Evolutionary conservation across 2,113 vertebrate genomes (phyloP), one percentile per base, ranked within the genome.

Genomic region (Elephantulus edwardii): DNA sequence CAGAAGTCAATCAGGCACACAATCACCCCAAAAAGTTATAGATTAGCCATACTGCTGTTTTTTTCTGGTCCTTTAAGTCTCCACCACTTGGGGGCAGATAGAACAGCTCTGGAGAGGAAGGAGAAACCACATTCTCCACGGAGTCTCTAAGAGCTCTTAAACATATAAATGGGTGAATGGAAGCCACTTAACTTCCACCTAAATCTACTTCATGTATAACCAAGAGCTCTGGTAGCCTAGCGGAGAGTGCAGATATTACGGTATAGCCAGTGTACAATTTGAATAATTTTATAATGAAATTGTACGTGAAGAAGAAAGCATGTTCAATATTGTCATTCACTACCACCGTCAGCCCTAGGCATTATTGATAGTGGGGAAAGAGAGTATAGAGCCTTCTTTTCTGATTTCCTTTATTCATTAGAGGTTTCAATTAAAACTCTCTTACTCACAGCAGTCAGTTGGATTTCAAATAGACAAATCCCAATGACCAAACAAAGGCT

Each of bases 51-150:
- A 26, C 72, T 71, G 52, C 16, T 74, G 6, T 5, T n/a, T 40
- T n/a, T 60, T 58, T 9, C 84, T 20, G 54, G 50, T 26, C 90
- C 85, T 38, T 44, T 40, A 70, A 35, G 8, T 80, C 38, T 95
- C 81, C 5, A 81, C 75, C 93, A 94, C 40, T 24, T 58, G 72
- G 93, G 81, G 89, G 87, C 84, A 89, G 79, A 66, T 38, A 26
- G 52, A 72, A 48, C 35, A 90, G 54, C 20, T 74, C 46, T 7
- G 50, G 38, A 33, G 66, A 17, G 3, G 22, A 14, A 87, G 35
- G 8, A 52, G 5, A 35, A 68, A 30, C 30, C 75, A 56, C 3
- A 6, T 70, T 78, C 42, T 50, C 80, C 62, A 77, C 26, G 40
- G 46, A 71, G 24, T 76, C 58, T 79, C 26, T 72, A 84, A 89